Percentiles rank a stretch among this genome's conserved stretches.
Conservation (phyloP, 2,888 invertebrate species). For the Trichacis sp. region DNA sequence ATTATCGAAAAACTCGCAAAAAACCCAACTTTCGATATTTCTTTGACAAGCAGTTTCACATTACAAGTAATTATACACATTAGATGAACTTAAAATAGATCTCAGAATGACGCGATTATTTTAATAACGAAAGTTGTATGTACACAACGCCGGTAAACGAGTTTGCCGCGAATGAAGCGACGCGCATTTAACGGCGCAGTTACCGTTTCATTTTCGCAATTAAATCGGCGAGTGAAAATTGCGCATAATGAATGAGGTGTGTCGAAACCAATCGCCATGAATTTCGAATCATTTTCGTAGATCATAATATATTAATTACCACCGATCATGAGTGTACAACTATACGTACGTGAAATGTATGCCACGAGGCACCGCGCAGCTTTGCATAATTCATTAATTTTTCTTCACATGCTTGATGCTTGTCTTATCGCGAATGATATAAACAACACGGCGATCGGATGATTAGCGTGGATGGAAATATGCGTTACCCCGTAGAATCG, state of each 20-base stretch:
- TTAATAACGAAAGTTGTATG: too few relatives aligned
- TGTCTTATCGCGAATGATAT: background rate
- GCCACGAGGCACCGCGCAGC: slow-evolving; percentile 7
- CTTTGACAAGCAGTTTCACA: too few relatives aligned
- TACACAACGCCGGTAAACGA: too few relatives aligned
- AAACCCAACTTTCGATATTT: too few relatives aligned
- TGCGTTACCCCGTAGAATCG: too few relatives aligned
- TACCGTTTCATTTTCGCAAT: too few relatives aligned
- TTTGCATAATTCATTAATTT: slow-evolving; percentile 16
- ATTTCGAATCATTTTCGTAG: background rate
- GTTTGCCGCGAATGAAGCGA: too few relatives aligned
- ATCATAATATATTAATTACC: background rate
- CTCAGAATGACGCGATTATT: too few relatives aligned
- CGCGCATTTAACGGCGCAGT: too few relatives aligned
- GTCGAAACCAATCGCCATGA: background rate
- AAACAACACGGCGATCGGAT: background rate
- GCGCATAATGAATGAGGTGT: background rate
- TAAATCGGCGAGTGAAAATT: background rate
- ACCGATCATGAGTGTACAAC: background rate
- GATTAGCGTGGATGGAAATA: background rate
- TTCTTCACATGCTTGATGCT: background rate
- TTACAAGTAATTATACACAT: too few relatives aligned
- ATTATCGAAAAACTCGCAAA: too few relatives aligned
- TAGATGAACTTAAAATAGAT: too few relatives aligned
- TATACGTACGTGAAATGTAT: slow-evolving; percentile 16